Conservation (phyloP, 1,140 invertebrate genomes). For the Megathymus violae region DNA sequence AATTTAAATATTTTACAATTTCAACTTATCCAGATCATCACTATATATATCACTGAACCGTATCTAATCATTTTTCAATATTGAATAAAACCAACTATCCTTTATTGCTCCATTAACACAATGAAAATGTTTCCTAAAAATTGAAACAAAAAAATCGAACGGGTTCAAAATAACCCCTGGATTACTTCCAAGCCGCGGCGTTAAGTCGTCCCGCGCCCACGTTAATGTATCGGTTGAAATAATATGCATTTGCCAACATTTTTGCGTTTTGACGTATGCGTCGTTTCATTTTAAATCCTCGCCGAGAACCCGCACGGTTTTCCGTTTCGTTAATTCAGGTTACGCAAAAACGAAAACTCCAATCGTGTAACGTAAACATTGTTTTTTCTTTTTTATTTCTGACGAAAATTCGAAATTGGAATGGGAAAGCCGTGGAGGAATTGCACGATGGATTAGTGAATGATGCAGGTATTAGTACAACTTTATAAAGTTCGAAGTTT, state of each 20-base stretch:
- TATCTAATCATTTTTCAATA: too few species aligned
- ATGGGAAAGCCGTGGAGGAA: conserved; percentile 19
- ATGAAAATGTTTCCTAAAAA: too few species aligned
- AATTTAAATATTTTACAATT: too few species aligned
- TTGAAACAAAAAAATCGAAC: conserved; percentile 20
- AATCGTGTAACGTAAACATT: conserved; percentile 24
- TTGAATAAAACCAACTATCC: too few species aligned
- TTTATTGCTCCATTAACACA: too few species aligned
- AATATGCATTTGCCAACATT: conserved; percentile 45
- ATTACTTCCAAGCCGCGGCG: conserved; percentile 57
- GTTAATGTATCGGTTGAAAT: conserved; percentile 60
- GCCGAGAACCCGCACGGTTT: conserved; percentile 28
- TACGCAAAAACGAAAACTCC: conserved; percentile 30
- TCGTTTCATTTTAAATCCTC: conserved; percentile 31
- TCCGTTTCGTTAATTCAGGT: conserved; percentile 18
- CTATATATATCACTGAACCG: too few species aligned
- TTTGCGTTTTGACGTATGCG: conserved; percentile 37
- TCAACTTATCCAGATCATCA: too few species aligned
- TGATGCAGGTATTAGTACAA: conserved; percentile 18
- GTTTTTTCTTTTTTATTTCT: conserved; percentile 29
- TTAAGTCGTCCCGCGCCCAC: conserved; percentile 55
- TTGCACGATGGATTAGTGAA: conserved; percentile 19
- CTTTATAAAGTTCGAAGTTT: conserved; percentile 10
- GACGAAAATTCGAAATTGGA: conserved; percentile 18
- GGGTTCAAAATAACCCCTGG: conserved; percentile 34